Conservation (phyloP, 2,888 invertebrate genomes). For the Colostygia pectinataria region DNA sequence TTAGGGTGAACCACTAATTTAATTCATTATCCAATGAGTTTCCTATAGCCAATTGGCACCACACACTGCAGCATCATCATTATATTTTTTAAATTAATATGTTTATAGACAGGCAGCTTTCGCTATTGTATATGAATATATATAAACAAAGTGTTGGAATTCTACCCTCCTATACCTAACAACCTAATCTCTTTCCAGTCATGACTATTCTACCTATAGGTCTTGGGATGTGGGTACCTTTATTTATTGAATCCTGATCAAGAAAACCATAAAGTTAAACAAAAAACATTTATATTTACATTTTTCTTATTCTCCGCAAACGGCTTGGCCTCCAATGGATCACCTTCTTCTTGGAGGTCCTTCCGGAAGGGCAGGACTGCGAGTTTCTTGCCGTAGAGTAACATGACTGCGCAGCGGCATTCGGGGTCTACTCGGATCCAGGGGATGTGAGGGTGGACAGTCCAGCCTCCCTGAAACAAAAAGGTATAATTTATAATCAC, state of each 20-base stretch:
- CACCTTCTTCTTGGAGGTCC: constrained; percentile 87
- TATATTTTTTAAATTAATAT: too few relatives aligned
- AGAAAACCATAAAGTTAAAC: constrained; percentile 15
- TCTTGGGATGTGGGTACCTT: too few relatives aligned
- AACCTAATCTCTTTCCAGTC: too few relatives aligned
- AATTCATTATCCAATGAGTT: too few relatives aligned
- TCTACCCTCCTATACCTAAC: too few relatives aligned
- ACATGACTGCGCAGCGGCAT: constrained; percentile 97
- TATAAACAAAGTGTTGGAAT: too few relatives aligned
- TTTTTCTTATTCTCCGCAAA: constrained; percentile 79
- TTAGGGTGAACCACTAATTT: too few relatives aligned
- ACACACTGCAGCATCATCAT: too few relatives aligned
- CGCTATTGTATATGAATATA: too few relatives aligned
- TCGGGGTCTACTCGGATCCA: constrained; percentile 97
- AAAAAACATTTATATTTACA: constrained; percentile 51
- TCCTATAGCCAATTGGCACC: too few relatives aligned
- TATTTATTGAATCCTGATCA: constrained; percentile 1
- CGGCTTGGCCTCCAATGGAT: constrained; percentile 87
- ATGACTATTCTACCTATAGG: too few relatives aligned
- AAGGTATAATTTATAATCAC: background rate
- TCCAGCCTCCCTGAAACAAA: constrained; percentile 90
- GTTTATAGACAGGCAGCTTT: too few relatives aligned
- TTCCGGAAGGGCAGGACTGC: constrained; percentile 97
- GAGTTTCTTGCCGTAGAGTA: constrained; percentile 95
- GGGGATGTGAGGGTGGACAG: constrained; percentile 91